Base-by-base conservation (phyloP, 2,797 vertebrate genomes). In the Vespertilio murinus region DNA sequence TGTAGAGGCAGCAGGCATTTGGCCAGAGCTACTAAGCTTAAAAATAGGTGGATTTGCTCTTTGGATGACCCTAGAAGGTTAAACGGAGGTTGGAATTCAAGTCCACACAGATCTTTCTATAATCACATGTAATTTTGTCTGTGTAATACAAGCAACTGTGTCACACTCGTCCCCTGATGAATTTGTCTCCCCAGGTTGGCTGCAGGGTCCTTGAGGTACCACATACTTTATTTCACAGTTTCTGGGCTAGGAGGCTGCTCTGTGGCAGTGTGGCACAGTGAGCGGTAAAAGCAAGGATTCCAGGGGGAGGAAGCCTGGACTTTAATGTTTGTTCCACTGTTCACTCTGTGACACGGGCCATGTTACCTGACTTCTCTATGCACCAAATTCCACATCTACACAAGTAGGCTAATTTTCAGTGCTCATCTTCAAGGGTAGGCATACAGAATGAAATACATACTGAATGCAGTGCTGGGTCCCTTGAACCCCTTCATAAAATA, bases 341-440 rank as follows among this genome's bases (percentile, higher is more conserved):
- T 65, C 14, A 30, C 8, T 49, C 38, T 73, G 28, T 54, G 23
- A 71, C 12, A 8, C 61, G 42, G n/a, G n/a, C 71, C 78, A 33
- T 9, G 30, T 73, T 30, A 64, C 30, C 25, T 42, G n/a, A 52
- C n/a, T 64, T 75, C 35, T 45, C 65, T 38, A 22, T 49, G 33
- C 54, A 78, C 59, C 8, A 0, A 20, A 61, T 49, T 92, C 38
- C 49, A 88, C 45, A 74, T 64, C 28, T 85, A 23, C 52, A 61
- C 88, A 61, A 54, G 71, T 14, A 52, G 40, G 69, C 61, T 61
- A 18, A 69, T 78, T 49, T 85, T 89, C 8, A 22, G 40, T 22
- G 74, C n/a, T 93, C 38, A 71, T 59, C 52, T 64, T 35, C 69
- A 69, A 71, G 56, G 64, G 22, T 23, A 75, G 56, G 30, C 18